Percentiles rank a stretch among this genome's conserved stretches.
Conservation (phyloP, 2,888 invertebrate genomes). For the Platycnemis pennipes region DNA sequence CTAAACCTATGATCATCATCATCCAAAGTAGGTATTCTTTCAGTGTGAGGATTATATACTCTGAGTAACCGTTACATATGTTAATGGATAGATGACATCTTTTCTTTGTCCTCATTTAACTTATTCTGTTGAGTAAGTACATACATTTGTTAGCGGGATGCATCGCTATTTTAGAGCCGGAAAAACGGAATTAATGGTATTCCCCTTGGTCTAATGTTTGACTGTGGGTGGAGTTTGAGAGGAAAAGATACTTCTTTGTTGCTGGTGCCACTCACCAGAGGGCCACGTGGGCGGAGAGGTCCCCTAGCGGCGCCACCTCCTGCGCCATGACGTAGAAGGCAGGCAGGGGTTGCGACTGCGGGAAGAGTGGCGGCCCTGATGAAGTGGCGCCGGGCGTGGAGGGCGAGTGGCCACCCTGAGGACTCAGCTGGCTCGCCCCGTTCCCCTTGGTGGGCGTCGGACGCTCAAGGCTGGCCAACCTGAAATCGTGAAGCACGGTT, state of each 20-base stretch:
- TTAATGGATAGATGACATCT: too few relatives aligned
- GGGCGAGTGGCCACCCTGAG: constrained; percentile 52
- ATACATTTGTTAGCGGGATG: too few relatives aligned
- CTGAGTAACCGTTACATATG: too few relatives aligned
- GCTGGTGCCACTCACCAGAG: neutral
- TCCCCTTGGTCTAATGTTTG: too few relatives aligned
- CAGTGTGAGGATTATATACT: too few relatives aligned
- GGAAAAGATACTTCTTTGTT: neutral
- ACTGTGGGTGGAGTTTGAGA: neutral
- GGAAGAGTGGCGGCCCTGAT: constrained; percentile 33
- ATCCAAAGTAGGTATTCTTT: too few relatives aligned
- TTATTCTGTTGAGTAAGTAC: too few relatives aligned
- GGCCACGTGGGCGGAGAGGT: constrained; percentile 85
- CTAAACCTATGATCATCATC: too few relatives aligned
- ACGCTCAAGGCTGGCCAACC: constrained; percentile 59
- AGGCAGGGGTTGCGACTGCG: constrained; percentile 7
- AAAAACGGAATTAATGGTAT: too few relatives aligned
- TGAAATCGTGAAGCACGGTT: neutral
- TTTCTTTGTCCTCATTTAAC: too few relatives aligned
- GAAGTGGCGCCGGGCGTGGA: constrained; percentile 45
- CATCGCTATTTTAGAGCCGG: too few relatives aligned
- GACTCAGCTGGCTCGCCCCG: constrained; percentile 48
- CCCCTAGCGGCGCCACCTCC: constrained; percentile 88
- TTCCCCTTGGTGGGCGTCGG: constrained; percentile 55
- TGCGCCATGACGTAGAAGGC: constrained; percentile 84